Conservation (phyloP, 2,888 invertebrate species). For the Bruchidius siliquastri region DNA sequence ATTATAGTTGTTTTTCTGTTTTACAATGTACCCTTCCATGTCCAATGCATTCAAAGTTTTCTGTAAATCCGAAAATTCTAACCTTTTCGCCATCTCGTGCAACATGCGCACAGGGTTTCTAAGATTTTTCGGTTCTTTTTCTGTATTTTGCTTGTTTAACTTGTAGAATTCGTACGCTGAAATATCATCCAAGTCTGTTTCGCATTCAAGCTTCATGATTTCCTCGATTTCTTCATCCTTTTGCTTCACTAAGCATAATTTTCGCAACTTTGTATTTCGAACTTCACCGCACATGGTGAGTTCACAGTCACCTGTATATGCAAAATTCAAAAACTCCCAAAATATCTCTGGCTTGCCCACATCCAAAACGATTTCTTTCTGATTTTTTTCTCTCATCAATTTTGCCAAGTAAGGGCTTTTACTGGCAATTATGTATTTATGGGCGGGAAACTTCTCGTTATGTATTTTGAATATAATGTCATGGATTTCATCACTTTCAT, state of each 20-base stretch:
- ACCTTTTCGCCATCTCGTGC: conserved; percentile 54
- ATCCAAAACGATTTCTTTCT: conserved; percentile 48
- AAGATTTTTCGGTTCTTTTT: conserved; percentile 24
- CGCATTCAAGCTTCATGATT: neutral
- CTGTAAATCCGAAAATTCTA: conserved; percentile 51
- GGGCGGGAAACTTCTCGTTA: conserved; percentile 60
- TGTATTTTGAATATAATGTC: conserved; percentile 69
- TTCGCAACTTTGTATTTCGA: conserved; percentile 28
- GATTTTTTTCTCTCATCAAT: conserved; percentile 47
- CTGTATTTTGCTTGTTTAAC: conserved; percentile 19
- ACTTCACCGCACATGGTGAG: conserved; percentile 54
- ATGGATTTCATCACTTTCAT: conserved; percentile 64
- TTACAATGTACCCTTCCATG: conserved; percentile 27
- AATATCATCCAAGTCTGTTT: conserved; percentile 31
- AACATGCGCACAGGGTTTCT: conserved; percentile 55
- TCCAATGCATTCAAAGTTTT: conserved; percentile 51
- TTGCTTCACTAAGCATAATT: conserved; percentile 23
- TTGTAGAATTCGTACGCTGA: conserved; percentile 53
- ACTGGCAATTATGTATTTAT: conserved; percentile 66
- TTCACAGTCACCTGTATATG: conserved; percentile 67
- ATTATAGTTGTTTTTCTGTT: conserved; percentile 19
- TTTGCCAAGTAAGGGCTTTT: conserved; percentile 60
- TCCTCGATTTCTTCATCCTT: conserved; percentile 13
- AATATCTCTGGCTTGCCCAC: conserved; percentile 63
- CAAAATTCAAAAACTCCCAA: conserved; percentile 62